Base-by-base conservation (phyloP, 1,140 invertebrate genomes). In the Trinorchestia longiramus region DNA sequence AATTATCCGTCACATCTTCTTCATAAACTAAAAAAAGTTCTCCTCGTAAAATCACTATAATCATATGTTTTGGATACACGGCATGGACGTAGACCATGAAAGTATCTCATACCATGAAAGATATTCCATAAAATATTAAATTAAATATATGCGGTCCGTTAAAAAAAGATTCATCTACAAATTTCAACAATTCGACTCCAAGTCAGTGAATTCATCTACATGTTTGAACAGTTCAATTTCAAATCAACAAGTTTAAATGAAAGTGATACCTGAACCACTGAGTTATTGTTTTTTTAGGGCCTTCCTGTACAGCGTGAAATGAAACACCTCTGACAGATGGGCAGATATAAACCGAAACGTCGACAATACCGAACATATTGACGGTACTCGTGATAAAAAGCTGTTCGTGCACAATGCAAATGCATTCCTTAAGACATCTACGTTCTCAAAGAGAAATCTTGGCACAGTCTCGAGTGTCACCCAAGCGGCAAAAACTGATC, bases 341-440 rank as follows among this genome's bases (percentile, higher is more conserved):
- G 11, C 62, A 77, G 62, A 77, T 77, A 77, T 77, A 77, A 77
- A 77, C 62, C 62, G 15, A 19, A 77, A 77, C 62, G 62, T 77
- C 62, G 62, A 77, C 62, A 77, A 77, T 77, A 77, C 62, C 62
- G 3, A 77, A 77, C 62, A 77, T 77, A 77, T 36, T 77, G 62
- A 19, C 62, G 11, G 62, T 15, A 36, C 15, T 11, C 62, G 62
- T 77, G 62, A 77, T 77, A 77, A 77, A 77, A 77, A 77, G 62
- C 62, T 11, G 15, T 77, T 36, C 62, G 28, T 43, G 43, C 88
- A 43, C 88, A 4, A 90, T 43, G 41, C 88, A 90, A 90, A 90
- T 90, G 88, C n/a, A 41, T 90, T 90, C n/a, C n/a, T 90, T 41
- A 77, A 15, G 41, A 90, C 88, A 90, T 90, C 88, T 90, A 43